A percentile compares a stretch with the other conserved stretches of the same genome.
phyloP scores from a whole-genome alignment of 2,797 vertebrate species.

The Poecile montanus region DNA sequence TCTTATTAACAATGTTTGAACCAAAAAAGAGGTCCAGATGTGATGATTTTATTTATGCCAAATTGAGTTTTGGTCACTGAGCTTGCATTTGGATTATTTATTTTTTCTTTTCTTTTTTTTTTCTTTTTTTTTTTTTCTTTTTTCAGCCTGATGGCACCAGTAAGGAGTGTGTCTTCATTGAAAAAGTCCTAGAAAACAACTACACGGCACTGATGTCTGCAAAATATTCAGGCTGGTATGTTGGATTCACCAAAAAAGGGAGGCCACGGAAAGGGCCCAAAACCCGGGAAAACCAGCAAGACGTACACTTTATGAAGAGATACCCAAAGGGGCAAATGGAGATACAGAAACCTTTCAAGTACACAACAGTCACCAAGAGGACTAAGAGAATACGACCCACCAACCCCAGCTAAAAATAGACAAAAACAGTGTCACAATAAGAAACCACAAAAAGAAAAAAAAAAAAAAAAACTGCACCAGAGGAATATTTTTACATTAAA shows the following conservation, averaged over 20 bases:
- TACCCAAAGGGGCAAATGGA: conserved; percentile 85
- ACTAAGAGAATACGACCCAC: conserved; percentile 83
- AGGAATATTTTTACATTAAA: conserved; percentile 87
- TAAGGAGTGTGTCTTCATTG: conserved; percentile 88
- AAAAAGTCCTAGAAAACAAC: conserved; percentile 89
- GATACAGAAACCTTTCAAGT: conserved; percentile 85
- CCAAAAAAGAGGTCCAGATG: conserved; percentile 9
- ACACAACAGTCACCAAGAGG: conserved; percentile 88
- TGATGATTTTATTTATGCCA: conserved; percentile 21
- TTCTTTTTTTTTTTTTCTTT: not conserved
- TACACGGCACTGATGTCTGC: conserved; percentile 90
- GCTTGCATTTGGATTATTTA: not conserved
- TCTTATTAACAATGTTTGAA: not conserved
- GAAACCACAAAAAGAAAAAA: conserved; percentile 51
- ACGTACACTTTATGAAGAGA: conserved; percentile 90
- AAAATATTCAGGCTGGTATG: conserved; percentile 85
- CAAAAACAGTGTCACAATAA: conserved; percentile 55
- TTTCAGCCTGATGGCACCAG: conserved; percentile 83
- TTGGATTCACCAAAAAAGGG: conserved; percentile 90
- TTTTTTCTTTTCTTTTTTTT: not conserved
- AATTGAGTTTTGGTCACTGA: conserved; percentile 4
- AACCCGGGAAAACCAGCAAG: conserved; percentile 87
- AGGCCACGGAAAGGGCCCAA: conserved; percentile 85
- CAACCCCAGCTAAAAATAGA: conserved; percentile 77
- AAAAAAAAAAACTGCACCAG: conserved; percentile 75